phyloP scores from a whole-genome alignment of 2,888 invertebrate genomes.

The Raillietiella orientalis region DNA sequence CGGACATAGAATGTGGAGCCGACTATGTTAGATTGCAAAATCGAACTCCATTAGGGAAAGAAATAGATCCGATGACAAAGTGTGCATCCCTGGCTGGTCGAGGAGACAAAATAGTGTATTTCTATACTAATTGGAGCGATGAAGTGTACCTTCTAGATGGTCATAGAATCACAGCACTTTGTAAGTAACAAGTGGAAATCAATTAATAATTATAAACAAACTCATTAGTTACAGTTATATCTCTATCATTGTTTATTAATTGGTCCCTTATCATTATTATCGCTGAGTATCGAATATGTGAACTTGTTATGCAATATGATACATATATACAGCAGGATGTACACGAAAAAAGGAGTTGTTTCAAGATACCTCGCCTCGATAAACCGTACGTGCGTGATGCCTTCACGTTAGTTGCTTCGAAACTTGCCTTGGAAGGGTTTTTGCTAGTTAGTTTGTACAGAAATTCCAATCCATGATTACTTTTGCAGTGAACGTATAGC shows the following conservation, averaged over 20 bases:
- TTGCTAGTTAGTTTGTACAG: too few relatives aligned
- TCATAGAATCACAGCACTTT: conserved; percentile 69
- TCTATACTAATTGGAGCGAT: conserved; percentile 32
- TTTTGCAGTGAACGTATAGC: too few relatives aligned
- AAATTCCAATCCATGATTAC: too few relatives aligned
- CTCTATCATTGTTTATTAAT: background rate
- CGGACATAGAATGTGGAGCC: conserved; percentile 52
- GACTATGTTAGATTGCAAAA: conserved; percentile 82
- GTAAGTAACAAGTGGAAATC: conserved; percentile 7
- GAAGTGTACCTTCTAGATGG: conserved; percentile 65
- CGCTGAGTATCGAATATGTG: too few relatives aligned
- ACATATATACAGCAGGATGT: too few relatives aligned
- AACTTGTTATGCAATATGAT: too few relatives aligned
- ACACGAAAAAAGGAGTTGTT: too few relatives aligned
- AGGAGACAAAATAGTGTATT: conserved; percentile 82
- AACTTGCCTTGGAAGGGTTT: too few relatives aligned
- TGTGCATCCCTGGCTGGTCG: conserved; percentile 89
- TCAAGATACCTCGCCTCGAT: too few relatives aligned
- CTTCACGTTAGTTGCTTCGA: too few relatives aligned
- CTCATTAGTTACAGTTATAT: too few relatives aligned
- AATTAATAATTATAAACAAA: background rate
- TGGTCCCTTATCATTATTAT: background rate
- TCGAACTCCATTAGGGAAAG: conserved; percentile 27
- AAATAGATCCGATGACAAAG: conserved; percentile 25
- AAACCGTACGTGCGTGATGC: too few relatives aligned